Evolutionary conservation across 64 coral and sea anemone genomes (phyloP).

Genomic region (Astreopora myriophthalma): DNA sequence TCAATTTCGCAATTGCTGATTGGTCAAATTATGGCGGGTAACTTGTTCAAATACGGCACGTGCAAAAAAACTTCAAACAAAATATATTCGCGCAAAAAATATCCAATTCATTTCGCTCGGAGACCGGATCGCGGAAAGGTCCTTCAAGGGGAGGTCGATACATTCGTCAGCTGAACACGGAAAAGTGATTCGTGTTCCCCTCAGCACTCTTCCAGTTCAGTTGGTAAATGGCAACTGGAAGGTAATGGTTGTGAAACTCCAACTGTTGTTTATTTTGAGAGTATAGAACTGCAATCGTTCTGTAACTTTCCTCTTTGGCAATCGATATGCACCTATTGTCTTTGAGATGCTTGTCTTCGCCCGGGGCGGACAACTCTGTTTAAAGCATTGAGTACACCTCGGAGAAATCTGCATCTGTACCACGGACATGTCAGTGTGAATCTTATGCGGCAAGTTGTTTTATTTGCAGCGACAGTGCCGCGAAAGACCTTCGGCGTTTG

Average conservation of each 20-base stretch:
- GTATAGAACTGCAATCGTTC: background rate
- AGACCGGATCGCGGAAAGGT: background rate
- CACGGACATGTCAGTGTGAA: background rate
- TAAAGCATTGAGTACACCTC: no score
- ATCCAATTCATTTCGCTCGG: background rate
- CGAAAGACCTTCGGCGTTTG: conserved; percentile 28
- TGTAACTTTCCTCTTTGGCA: conserved; percentile 9
- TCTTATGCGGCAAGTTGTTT: background rate
- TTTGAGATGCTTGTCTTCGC: background rate
- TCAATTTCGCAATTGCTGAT: background rate
- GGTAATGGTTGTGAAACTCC: conserved; percentile 7
- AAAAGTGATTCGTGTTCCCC: background rate
- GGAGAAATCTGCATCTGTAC: background rate
- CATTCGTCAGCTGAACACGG: background rate
- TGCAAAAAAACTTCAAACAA: background rate
- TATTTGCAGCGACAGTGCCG: conserved; percentile 18
- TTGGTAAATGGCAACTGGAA: conserved; percentile 45
- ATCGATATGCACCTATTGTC: background rate
- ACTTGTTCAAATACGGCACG: conserved; percentile 53
- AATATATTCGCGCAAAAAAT: conserved; percentile 41
- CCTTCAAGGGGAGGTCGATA: background rate
- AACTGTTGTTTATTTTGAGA: conserved; percentile 14
- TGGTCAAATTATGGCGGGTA: conserved; percentile 37
- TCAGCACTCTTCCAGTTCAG: background rate
- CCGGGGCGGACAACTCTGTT: background rate